Conservation (phyloP, 2,797 vertebrate genomes). For the Orientallactaga sibirica region DNA sequence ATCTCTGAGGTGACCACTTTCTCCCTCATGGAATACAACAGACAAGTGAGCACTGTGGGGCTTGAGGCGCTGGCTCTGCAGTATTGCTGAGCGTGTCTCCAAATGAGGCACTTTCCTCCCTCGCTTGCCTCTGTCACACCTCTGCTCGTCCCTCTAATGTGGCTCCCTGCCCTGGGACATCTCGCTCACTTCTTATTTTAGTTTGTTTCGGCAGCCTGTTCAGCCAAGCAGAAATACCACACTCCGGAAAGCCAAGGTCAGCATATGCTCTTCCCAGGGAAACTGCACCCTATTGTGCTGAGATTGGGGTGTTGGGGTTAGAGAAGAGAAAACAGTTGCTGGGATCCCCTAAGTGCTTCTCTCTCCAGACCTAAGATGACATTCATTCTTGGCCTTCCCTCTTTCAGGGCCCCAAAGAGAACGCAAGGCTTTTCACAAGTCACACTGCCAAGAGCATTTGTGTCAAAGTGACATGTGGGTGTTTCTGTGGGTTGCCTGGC, state of each 20-base stretch:
- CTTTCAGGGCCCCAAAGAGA: slow-evolving; percentile 30
- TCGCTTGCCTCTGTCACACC: not conserved
- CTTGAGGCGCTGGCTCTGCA: not conserved
- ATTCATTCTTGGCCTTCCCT: slow-evolving; percentile 10
- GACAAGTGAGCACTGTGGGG: not conserved
- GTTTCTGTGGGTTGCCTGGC: not conserved
- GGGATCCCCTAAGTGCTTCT: slow-evolving; percentile 49
- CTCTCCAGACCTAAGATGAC: slow-evolving; percentile 34
- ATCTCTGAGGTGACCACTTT: rapidly evolving
- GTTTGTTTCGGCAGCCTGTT: slow-evolving; percentile 56
- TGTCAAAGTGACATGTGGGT: not conserved
- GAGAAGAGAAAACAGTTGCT: slow-evolving; percentile 28
- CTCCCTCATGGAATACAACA: not conserved
- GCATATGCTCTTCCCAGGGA: slow-evolving; percentile 78
- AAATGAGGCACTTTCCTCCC: not conserved
- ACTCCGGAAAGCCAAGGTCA: slow-evolving; percentile 74
- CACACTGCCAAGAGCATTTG: not conserved
- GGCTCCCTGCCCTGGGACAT: slow-evolving; percentile 16
- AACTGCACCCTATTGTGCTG: slow-evolving; percentile 75
- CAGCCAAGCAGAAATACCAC: slow-evolving; percentile 79
- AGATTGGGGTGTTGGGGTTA: slow-evolving; percentile 70
- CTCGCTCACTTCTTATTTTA: slow-evolving; percentile 60
- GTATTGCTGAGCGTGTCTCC: not conserved
- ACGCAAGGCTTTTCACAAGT: slow-evolving; percentile 49
- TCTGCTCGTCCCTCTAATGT: not conserved